These are phyloP conservation scores for Tricholaema leucomelas DNA, from an alignment of 2,113 vertebrate species.

Conservation along the genomic window DNA sequence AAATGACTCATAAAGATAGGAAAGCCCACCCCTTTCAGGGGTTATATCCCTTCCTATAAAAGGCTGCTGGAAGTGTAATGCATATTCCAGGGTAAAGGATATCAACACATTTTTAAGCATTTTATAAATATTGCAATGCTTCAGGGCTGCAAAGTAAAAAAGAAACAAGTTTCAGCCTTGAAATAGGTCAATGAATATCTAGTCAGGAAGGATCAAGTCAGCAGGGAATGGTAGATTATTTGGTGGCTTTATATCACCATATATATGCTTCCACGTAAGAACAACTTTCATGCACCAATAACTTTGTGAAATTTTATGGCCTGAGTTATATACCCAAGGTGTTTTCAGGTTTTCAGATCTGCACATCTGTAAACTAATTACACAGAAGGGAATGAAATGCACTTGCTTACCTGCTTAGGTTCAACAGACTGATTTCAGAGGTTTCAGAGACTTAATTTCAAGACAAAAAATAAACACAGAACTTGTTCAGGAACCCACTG, in stretches of 20 bases:
- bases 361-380: constrained; percentile 40
- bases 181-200: constrained; percentile 10
- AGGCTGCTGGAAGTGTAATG: neutral
- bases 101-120: neutral
- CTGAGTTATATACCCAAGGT: neutral
- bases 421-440: neutral
- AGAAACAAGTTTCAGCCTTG: neutral
- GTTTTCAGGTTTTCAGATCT: constrained; percentile 25
- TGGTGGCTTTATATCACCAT: neutral
- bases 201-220: neutral
- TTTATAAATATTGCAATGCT: neutral
- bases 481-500: neutral
- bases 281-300: neutral
- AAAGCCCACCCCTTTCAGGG: neutral
- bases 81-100: neutral
- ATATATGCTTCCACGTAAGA: neutral
- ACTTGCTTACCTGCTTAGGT: neutral
- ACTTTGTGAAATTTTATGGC: neutral
- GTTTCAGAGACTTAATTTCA: constrained; percentile 20
- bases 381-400: constrained; percentile 17
- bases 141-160: neutral
- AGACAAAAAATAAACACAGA: constrained; percentile 25
- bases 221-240: neutral
- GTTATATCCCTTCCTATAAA: neutral
- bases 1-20: neutral